A percentile compares a stretch with the other conserved stretches of the same genome.
These are phyloP conservation scores for Dioctria rufipes DNA, from an alignment of 2,888 invertebrate genomes.

Conservation along the genomic window DNA sequence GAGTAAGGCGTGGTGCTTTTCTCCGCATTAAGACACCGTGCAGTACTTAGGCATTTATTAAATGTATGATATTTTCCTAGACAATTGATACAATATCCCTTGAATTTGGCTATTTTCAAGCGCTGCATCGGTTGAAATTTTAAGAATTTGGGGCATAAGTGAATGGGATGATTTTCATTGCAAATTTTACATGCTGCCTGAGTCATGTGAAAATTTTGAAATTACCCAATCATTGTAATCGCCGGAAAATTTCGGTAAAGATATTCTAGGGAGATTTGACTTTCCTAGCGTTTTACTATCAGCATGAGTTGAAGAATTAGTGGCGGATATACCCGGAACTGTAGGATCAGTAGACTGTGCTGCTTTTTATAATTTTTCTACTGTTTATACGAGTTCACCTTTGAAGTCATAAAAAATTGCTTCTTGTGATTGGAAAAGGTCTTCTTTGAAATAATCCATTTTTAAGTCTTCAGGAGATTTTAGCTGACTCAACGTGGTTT, in stretches of 20 bases:
- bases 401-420: conserved; percentile 4
- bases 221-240: not conserved
- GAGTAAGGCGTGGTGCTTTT: not conserved
- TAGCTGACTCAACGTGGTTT: not conserved
- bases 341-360: not conserved
- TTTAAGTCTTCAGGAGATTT: not conserved
- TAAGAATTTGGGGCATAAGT: not conserved
- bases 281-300: not conserved
- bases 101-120: not conserved
- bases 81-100: not conserved
- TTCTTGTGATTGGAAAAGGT: not conserved
- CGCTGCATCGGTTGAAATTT: not conserved
- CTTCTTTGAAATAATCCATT: not conserved
- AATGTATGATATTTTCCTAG: not conserved
- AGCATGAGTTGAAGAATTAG: not conserved
- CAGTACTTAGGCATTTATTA: not conserved
- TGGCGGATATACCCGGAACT: no score
- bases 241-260: not conserved
- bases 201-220: no score
- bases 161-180: not conserved
- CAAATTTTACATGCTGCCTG: not conserved
- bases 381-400: not conserved
- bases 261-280: not conserved
- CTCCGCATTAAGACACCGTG: not conserved
- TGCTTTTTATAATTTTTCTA: not conserved